Evolutionary conservation across 2,113 vertebrate genomes (phyloP), one percentile per base, ranked within the genome.

Genomic region (Cryptotis parvus): DNA sequence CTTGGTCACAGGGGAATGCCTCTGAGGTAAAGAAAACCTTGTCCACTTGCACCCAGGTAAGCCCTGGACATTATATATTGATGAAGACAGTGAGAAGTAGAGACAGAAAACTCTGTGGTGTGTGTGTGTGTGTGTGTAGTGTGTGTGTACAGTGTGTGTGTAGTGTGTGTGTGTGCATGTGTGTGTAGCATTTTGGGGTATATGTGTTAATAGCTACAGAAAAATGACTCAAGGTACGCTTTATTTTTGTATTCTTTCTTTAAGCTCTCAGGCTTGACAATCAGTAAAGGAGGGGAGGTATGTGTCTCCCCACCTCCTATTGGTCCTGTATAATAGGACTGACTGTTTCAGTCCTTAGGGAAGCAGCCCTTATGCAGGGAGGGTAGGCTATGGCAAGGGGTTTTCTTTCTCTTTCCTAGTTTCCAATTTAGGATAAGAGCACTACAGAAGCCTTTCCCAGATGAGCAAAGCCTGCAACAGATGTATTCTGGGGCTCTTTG

Each of bases 401-500:
- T 4, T 78, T 65, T 29, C 15, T 73, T 49, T 29, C 63, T 20
- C 33, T 41, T 61, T 75, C 20, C 69, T 61, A 4, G 2, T 84
- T 80, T n/a, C 16, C 49, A 39, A 10, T 1, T 65, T 63, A 43
- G 58, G 0, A 2, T 37, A 5, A 4, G 66, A 91, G 63, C 65
- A 43, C 55, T 10, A 1, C 49, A 77, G 68, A 69, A 61, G 84
- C 41, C 74, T 88, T 69, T 63, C 49, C 45, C 68, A 65, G 52
- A 93, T 43, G 82, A 79, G 33, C 22, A 82, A 73, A 95, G 3
- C 45, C 55, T 45, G 87, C 39, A 37, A 0, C 91, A 90, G 84
- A 84, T 90, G 29, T 75, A 16, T 93, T 92, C 87, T 41, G 87
- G 43, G 84, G 76, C 74, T 15, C 72, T 77, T 79, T 63, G 35